Evolutionary conservation across 2,888 invertebrate genomes (phyloP).

Genomic region (Dermolepida albohirtum): DNA sequence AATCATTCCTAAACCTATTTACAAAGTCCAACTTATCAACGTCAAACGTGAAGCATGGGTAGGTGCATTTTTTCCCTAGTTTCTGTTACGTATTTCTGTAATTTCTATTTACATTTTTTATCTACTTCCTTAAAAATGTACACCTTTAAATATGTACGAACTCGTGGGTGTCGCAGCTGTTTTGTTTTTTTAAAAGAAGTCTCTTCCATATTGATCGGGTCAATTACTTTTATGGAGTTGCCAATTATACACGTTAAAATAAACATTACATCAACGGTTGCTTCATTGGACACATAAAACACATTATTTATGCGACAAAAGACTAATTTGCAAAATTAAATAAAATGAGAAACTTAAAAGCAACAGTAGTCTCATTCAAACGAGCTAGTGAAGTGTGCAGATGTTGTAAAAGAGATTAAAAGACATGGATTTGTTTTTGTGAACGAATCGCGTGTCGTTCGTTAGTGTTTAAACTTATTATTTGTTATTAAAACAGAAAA

Average conservation of each 20-base stretch:
- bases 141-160: conserved; percentile 1
- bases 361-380: neutral
- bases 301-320: conserved; percentile 5
- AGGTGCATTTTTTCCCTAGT: conserved; percentile 65
- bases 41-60: conserved; percentile 77
- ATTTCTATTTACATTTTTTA: conserved; percentile 37
- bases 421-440: no score
- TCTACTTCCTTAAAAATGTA: conserved; percentile 8
- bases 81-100: conserved; percentile 48
- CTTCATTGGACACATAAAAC: conserved; percentile 23
- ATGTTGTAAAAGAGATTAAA: neutral
- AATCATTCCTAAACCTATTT: conserved; percentile 78
- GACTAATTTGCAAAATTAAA: conserved; percentile 7
- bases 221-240: conserved; percentile 18
- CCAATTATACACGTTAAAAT: conserved; percentile 27
- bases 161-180: conserved; percentile 27
- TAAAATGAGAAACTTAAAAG: neutral
- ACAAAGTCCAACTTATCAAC: conserved; percentile 74
- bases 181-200: conserved; percentile 1
- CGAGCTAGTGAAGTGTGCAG: neutral
- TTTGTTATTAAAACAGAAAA: no score
- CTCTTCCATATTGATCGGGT: conserved; percentile 20
- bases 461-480: no score
- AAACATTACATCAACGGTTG: conserved; percentile 37
- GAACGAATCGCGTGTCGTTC: no score